Conservation (phyloP, 2,113 vertebrate genomes). For the Sapajus apella region DNA sequence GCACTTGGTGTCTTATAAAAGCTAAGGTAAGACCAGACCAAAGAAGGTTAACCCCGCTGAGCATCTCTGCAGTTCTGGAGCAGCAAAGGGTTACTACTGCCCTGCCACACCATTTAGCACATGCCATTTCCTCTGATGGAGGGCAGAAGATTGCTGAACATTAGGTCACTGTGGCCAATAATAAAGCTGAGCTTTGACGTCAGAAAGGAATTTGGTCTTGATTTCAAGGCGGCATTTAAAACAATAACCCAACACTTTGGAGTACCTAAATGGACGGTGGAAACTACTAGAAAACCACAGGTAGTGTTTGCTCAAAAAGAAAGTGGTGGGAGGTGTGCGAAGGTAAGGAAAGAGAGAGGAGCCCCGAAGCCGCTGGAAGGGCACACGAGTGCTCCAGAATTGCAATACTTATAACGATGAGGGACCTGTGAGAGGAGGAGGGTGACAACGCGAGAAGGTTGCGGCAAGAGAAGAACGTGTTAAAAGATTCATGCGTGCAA, state of each 20-base stretch:
- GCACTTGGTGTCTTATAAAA: neutral
- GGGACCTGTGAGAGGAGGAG: slow-evolving; percentile 18
- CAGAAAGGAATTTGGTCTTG: slow-evolving; percentile 65
- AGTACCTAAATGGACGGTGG: slow-evolving; percentile 76
- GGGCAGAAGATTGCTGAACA: slow-evolving; percentile 50
- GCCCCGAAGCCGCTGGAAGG: slow-evolving; percentile 6
- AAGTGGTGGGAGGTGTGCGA: slow-evolving; percentile 57
- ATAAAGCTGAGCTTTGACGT: slow-evolving; percentile 75
- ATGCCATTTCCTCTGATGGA: slow-evolving; percentile 49
- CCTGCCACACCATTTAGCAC: neutral
- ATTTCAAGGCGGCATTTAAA: slow-evolving; percentile 75
- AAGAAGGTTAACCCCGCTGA: neutral
- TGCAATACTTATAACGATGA: slow-evolving; percentile 28
- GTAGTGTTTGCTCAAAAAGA: slow-evolving; percentile 55
- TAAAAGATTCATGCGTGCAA: slow-evolving; percentile 47
- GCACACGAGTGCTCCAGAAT: neutral
- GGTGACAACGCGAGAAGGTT: slow-evolving; percentile 52
- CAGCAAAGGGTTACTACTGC: neutral
- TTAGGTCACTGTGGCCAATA: slow-evolving; percentile 66
- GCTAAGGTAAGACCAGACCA: neutral
- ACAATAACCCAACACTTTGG: slow-evolving; percentile 50
- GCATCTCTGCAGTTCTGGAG: neutral
- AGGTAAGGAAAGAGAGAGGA: slow-evolving; percentile 45
- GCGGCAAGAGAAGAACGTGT: neutral
- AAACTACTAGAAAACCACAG: slow-evolving; percentile 72